Evolutionary conservation across 2,113 vertebrate genomes (phyloP).

Genomic region (Xenus cinereus): DNA sequence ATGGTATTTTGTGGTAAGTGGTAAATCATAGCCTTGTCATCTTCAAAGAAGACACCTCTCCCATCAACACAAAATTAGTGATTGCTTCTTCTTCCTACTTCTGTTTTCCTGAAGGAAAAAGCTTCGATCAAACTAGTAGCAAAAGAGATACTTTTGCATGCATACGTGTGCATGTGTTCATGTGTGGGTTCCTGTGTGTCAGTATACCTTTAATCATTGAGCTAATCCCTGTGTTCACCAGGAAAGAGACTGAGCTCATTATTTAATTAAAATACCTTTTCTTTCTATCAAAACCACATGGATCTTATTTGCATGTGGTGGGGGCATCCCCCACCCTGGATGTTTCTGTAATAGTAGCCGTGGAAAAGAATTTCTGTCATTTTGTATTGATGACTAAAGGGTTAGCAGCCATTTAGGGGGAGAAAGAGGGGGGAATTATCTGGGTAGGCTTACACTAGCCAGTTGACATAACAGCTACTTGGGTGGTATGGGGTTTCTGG

Average conservation of each 20-base stretch:
- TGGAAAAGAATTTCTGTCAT: conserved; percentile 64
- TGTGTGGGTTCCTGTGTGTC: neutral
- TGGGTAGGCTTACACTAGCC: conserved; percentile 48
- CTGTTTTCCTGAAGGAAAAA: neutral
- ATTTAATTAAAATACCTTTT: conserved; percentile 66
- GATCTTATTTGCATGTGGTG: conserved; percentile 49
- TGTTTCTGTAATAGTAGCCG: conserved; percentile 35
- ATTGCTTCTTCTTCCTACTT: neutral
- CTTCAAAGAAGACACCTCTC: neutral
- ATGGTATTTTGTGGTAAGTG: neutral
- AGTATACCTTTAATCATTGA: conserved; percentile 49
- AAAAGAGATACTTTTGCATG: neutral
- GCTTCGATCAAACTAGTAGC: neutral
- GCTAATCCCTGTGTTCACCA: conserved; percentile 47
- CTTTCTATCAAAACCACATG: conserved; percentile 59
- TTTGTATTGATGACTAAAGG: conserved; percentile 66
- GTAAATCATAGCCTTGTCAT: neutral
- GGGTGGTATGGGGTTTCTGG: conserved; percentile 75
- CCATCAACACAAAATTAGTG: neutral
- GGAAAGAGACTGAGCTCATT: conserved; percentile 35
- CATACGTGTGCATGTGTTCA: neutral
- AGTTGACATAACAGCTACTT: conserved; percentile 66
- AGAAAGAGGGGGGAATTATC: neutral
- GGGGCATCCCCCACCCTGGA: neutral
- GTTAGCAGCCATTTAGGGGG: conserved; percentile 47